phyloP scores from a whole-genome alignment of 2,888 invertebrate genomes.

The Coremacera marginata region DNA sequence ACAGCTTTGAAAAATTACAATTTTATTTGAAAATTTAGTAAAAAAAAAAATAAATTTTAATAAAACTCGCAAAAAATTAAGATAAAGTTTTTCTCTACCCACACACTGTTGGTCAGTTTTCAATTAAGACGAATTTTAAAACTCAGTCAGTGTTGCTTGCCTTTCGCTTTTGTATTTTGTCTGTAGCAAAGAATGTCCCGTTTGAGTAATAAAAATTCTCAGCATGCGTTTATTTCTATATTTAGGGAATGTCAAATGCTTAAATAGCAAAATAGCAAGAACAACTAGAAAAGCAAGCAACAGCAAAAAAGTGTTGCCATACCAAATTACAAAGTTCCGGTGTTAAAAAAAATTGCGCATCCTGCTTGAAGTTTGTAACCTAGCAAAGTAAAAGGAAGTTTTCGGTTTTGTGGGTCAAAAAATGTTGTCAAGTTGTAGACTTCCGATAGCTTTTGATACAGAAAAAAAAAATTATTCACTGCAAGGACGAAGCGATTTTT shows the following conservation, averaged over 20 bases:
- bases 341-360: not conserved
- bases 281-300: not conserved
- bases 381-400: not conserved
- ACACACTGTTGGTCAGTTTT: too few relatives aligned
- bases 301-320: conserved; percentile 23
- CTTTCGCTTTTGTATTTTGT: too few relatives aligned
- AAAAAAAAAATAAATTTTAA: too few relatives aligned
- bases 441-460: not conserved
- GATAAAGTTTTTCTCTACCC: too few relatives aligned
- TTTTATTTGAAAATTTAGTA: too few relatives aligned
- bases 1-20: too few relatives aligned
- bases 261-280: not conserved
- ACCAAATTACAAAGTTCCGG: conserved; percentile 25
- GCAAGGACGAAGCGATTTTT: not conserved
- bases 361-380: not conserved
- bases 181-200: not conserved
- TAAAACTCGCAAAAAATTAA: too few relatives aligned
- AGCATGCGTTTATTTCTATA: conserved; percentile 33
- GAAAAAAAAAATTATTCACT: not conserved
- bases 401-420: conserved; percentile 12
- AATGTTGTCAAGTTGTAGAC: not conserved
- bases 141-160: too few relatives aligned
- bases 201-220: conserved; percentile 40
- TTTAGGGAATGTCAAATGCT: not conserved
- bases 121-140: too few relatives aligned